Conservation (phyloP, 1,140 invertebrate species). For the Spodoptera frugiperda region DNA sequence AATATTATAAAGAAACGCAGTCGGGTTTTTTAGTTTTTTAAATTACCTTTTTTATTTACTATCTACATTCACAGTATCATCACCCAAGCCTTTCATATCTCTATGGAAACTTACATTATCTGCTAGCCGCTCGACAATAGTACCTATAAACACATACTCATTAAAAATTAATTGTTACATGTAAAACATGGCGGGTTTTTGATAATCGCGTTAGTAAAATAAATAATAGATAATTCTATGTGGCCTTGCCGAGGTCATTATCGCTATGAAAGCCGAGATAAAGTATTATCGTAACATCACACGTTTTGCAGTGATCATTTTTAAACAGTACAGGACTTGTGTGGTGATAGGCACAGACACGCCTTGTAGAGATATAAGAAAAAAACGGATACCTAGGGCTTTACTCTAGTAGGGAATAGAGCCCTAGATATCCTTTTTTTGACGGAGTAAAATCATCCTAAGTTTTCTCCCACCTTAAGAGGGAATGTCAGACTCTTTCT, state of each 20-base stretch:
- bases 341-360: too few species aligned
- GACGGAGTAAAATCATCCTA: too few species aligned
- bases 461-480: too few species aligned
- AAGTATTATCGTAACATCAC: conserved; percentile 24
- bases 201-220: conserved; percentile 39
- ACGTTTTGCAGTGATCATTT: conserved; percentile 20
- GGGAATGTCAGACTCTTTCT: too few species aligned
- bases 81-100: neutral
- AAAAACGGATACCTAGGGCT: too few species aligned
- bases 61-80: neutral
- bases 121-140: neutral
- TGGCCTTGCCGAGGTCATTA: conserved; percentile 44
- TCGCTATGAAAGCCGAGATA: conserved; percentile 37
- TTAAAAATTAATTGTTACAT: conserved; percentile 19
- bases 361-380: too few species aligned
- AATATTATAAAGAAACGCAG: too few species aligned
- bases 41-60: too few species aligned
- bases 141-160: neutral
- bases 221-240: conserved; percentile 43
- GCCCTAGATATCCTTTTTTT: too few species aligned
- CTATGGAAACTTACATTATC: conserved; percentile 12
- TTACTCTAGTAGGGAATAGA: too few species aligned
- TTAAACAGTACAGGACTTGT: too few species aligned
- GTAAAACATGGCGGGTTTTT: conserved; percentile 16
- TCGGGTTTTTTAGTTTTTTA: too few species aligned